Conservation (phyloP, 2,113 vertebrate species). For the Archilochus colubris region DNA sequence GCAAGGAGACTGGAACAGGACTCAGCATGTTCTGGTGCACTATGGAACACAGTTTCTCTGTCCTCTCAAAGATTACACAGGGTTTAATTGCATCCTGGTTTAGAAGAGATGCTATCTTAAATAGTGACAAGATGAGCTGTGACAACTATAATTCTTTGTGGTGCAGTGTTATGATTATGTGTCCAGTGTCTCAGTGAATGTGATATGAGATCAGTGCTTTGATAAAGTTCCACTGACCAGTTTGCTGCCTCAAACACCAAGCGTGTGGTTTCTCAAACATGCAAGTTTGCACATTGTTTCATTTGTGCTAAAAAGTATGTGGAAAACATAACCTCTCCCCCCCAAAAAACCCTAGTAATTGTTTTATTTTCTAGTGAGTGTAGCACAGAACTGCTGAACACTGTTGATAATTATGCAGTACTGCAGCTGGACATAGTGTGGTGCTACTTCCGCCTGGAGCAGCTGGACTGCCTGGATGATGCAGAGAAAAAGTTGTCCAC, state of each 20-base stretch:
- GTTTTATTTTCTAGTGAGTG: conserved; percentile 79
- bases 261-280: neutral
- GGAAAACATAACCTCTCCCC: neutral
- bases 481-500: conserved; percentile 81
- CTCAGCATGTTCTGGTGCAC: fast-evolving
- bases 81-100: neutral
- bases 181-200: neutral
- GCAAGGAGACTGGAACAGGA: neutral
- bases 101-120: neutral
- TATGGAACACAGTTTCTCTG: neutral
- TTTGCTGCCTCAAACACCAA: neutral
- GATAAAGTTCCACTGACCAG: neutral
- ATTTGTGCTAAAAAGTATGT: neutral
- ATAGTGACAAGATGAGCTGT: neutral
- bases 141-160: neutral
- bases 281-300: neutral
- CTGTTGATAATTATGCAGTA: conserved; percentile 92
- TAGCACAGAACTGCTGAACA: conserved; percentile 80
- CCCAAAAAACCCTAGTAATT: neutral
- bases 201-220: neutral
- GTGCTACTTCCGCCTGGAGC: conserved; percentile 88
- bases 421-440: conserved; percentile 97
- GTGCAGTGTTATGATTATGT: neutral
- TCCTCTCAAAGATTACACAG: neutral
- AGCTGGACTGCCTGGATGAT: conserved; percentile 88